These are phyloP conservation scores for Ostrea denselamellosa DNA, from an alignment of 1,140 invertebrate genomes.

Conservation along the genomic window DNA sequence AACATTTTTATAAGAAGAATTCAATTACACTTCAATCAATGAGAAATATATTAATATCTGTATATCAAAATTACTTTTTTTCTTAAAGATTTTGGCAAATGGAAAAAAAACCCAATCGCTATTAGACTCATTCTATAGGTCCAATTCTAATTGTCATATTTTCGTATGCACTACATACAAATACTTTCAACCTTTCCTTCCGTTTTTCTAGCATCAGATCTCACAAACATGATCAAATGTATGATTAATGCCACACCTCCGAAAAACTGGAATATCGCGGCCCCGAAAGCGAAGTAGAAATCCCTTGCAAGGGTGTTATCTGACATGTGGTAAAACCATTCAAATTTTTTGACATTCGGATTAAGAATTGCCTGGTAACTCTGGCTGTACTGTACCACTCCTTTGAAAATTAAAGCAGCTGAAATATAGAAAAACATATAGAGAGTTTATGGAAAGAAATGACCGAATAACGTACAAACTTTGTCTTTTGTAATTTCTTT, in stretches of 20 bases:
- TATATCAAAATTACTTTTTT: no score
- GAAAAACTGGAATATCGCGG: constrained; percentile 17
- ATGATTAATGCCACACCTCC: neutral
- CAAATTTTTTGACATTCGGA: neutral
- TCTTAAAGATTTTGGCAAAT: no score
- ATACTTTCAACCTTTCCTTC: neutral
- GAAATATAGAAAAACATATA: neutral
- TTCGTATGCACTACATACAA: neutral
- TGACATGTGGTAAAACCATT: constrained; percentile 2
- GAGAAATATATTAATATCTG: neutral
- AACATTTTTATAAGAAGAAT: neutral
- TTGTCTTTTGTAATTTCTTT: neutral
- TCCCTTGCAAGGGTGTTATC: neutral
- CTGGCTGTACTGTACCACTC: constrained; percentile 1
- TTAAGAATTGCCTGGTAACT: neutral
- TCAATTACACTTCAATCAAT: neutral
- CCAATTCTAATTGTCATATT: no score
- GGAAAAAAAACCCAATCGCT: no score
- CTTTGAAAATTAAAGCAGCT: constrained; percentile 1
- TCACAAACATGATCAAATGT: neutral
- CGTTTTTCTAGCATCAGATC: neutral
- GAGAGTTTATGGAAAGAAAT: neutral
- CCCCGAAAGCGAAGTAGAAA: constrained; percentile 25
- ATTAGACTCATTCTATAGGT: no score
- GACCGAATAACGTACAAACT: neutral